Evolutionary conservation across 2,113 vertebrate genomes (phyloP).

Genomic region (Bathybates hornii): DNA sequence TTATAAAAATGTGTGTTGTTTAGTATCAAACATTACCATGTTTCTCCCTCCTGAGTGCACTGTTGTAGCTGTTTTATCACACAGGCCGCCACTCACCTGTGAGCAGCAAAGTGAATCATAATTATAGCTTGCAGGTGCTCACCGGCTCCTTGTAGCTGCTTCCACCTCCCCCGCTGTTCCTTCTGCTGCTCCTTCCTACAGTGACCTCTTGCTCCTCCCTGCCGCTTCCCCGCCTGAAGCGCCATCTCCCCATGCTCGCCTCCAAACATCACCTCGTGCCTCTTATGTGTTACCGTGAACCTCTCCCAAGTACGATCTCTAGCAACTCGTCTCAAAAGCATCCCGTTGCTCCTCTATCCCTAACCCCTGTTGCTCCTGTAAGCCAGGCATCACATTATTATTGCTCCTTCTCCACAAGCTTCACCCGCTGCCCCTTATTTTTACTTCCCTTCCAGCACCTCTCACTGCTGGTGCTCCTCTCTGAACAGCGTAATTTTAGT

Average conservation of each 20-base stretch:
- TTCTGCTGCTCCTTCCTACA: background rate
- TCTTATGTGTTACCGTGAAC: background rate
- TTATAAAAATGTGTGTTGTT: background rate
- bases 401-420: background rate
- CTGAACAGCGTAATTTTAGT: background rate
- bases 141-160: background rate
- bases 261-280: background rate
- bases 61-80: background rate
- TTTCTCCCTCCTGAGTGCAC: background rate
- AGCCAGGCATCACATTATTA: background rate
- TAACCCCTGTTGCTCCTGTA: background rate
- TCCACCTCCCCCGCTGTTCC: background rate
- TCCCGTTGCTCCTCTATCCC: background rate
- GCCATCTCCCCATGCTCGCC: background rate
- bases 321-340: background rate
- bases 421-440: background rate
- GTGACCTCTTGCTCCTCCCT: constrained; percentile 3
- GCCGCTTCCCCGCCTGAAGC: background rate
- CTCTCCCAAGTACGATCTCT: background rate
- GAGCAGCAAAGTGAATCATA: constrained; percentile 20
- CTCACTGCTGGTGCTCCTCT: background rate
- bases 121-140: constrained; percentile 41
- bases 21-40: background rate
- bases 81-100: background rate
- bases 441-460: background rate